Conservation (phyloP, 2,113 vertebrate species). For the Silurus meridionalis region DNA sequence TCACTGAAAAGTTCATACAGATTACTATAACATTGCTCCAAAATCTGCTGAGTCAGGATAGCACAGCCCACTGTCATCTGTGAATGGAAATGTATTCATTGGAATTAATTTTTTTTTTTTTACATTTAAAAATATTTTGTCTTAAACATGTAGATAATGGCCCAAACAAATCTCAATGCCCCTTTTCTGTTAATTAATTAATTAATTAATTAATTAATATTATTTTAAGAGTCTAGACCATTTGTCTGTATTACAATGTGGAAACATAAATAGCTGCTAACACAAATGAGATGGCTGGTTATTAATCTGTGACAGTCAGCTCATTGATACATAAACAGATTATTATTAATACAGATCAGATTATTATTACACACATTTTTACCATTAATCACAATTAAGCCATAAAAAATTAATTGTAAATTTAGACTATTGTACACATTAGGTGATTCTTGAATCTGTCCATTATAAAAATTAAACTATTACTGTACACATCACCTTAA, state of each 20-base stretch:
- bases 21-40: neutral
- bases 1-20: neutral
- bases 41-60: neutral
- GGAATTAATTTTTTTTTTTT: neutral
- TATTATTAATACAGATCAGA: neutral
- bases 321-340: neutral
- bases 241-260: neutral
- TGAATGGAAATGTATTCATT: neutral
- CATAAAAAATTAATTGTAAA: neutral
- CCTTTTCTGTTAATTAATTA: too few relatives aligned
- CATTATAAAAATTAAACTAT: neutral
- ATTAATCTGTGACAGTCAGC: neutral
- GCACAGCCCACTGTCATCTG: neutral
- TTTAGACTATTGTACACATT: neutral
- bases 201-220: too few relatives aligned
- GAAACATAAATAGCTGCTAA: neutral
- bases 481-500: neutral
- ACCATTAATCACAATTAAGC: neutral
- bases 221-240: too few relatives aligned
- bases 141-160: neutral
- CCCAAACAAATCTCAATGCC: neutral
- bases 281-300: neutral
- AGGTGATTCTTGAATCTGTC: neutral
- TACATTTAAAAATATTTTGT: neutral
- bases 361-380: neutral